Evolutionary conservation across 2,113 vertebrate species (phyloP), one percentile per base, ranked within the genome.

Genomic region (Arothron firmamentum): DNA sequence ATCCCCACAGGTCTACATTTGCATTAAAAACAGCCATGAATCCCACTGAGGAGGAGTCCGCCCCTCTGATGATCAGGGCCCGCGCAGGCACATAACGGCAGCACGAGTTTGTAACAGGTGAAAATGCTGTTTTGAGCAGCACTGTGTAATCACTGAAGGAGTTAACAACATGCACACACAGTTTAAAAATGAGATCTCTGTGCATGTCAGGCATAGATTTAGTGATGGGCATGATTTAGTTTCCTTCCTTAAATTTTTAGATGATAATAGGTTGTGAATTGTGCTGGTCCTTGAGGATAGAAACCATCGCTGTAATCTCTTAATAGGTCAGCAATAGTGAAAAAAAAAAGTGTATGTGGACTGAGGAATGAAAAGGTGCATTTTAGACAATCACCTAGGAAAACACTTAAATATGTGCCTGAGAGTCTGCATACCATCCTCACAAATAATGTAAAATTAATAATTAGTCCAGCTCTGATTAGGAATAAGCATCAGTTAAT

Each of bases 61-160:
- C 91, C 2, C 95, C 94, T 1, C 81, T 97, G 72, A 85, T 96
- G 19, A 74, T 70, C 64, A 68, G 90, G 5, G 89, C 89, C 19
- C 85, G 91, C 2, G 92, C 87, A 28, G 91, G 88, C 66, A 96
- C 34, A 9, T 31, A 38, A 38, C 34, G 2, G 25, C 1, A 5
- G 34, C 9, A 38, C 1, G 12, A 12, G 11, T 38, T 9, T 38
- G 3, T 38, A 38, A 38, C 9, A 38, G 34, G 2, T 38, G 34
- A 38, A 38, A 38, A 38, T 38, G 34, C 34, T 38, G 34, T 38
- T 38, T 38, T 38, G 1, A 38, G 9, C 34, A 38, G 34, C 8
- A 12, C 8, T 38, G 34, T 2, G 10, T 38, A 38, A 38, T 38
- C 8, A 38, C 8, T 31, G 28, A 9, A 31, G 8, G 5, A 31